Base-by-base conservation (phyloP, 2,797 vertebrate genomes). In the Halcyon leucocephala region DNA sequence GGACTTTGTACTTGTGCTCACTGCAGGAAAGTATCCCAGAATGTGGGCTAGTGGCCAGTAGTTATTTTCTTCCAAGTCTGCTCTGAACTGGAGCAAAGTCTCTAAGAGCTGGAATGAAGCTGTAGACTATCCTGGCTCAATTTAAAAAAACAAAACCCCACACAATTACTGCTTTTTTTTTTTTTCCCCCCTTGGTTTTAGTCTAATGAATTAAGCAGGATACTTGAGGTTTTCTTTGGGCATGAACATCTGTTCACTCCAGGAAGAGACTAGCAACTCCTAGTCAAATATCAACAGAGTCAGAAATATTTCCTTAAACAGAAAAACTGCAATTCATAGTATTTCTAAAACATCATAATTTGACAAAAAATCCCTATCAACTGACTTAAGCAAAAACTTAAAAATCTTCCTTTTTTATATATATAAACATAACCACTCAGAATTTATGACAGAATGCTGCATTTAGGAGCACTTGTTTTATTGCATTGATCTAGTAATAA, bases 41-140 rank as follows among this genome's bases (percentile, higher is more conserved):
- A 85, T 20, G 52, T 29, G 54, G 52, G 57, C 61, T 91, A 74
- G 73, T 8, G 4, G 80, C 87, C 95, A 96, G 49, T n/a, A 66
- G 12, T 19, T 44, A 85, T 37, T 62, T n/a, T 61, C 35, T 90
- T 97, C 73, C 92, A 95, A 93, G 55, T 77, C 69, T 78, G 35
- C 52, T 80, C 60, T 72, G 76, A 93, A 84, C 49, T 39, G 16
- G 6, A 91, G 79, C 33, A 66, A 93, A 89, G 58, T 39, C 44
- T 71, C 21, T 14, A 65, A 84, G 28, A 48, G 52, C n/a, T 79
- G 49, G 42, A 92, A 89, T 25, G 61, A 72, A 88, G 41, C 18
- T 54, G 37, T 25, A 71, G 52, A 31, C n/a, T 54, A 51, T 37
- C 52, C 26, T 85, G 44, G 28, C 20, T 67, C 33, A 22, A 22